Evolutionary conservation across 2,888 invertebrate genomes (phyloP), one percentile per base, ranked within the genome.

Genomic region (Agriopis marginaria): DNA sequence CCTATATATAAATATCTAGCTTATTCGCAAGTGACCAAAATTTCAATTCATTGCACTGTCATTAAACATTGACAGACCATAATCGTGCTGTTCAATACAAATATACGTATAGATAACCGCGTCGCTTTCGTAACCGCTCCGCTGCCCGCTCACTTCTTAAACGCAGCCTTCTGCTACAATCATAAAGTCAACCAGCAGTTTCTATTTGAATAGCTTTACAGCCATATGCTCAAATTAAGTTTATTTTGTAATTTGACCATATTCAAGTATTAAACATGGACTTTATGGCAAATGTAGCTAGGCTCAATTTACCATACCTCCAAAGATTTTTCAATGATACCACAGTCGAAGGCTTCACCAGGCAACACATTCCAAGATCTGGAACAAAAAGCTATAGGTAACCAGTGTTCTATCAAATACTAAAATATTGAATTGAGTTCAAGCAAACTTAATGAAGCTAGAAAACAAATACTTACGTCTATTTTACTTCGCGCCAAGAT

Each of bases 391-490:
- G 23, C 62, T 61, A 14, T 12, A n/a, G 32, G 7, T 64, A 63
- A 64, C 17, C 32, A 56, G 17, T 56, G 9, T 11, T 58, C 51
- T 40, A 51, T 44, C 14, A 17, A 32, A 50, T 5, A 50, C 6
- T 45, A 32, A 17, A 45, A 32, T 42, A 60, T 55, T 10, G 8
- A 42, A 23, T 42, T 42, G 12, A n/a, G 40, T 23, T 14, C 12
- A 56, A 63, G 63, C 68, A 68, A 68, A 54, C 4, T 51, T 4
- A 39, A 39, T 61, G 0, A 66, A 66, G 58, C 62, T 55, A 59
- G 14, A 42, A 70, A 58, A 59, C 12, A 23, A 14, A 70, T 66
- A 70, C 69, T 70, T 69, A 69, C 65, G 32, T 59, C 23, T n/a
- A 44, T 56, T 44, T 39, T 14, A 45, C n/a, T 59, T 45, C 42